A percentile compares a stretch with the other conserved stretches of the same genome.
Conservation (phyloP, 2,888 invertebrate species). For the Nephrotoma flavescens region DNA sequence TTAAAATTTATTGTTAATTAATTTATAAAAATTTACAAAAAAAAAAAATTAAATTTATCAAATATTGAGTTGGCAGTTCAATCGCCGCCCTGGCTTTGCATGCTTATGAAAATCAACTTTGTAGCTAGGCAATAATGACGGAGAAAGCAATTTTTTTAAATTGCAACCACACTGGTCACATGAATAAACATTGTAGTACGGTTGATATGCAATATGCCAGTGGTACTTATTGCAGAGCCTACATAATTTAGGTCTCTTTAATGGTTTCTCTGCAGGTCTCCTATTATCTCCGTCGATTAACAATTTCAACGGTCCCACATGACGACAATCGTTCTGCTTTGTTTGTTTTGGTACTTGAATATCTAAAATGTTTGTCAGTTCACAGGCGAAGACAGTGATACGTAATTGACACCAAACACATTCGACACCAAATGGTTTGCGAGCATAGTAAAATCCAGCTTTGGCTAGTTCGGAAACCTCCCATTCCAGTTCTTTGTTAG, state of each 20-base stretch:
- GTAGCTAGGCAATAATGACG: neutral
- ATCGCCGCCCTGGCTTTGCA: neutral
- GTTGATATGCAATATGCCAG: neutral
- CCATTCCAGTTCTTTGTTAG: neutral
- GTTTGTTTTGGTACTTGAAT: neutral
- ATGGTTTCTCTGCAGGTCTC: neutral
- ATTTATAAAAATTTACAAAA: no score
- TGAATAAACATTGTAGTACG: neutral
- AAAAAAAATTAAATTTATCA: no score
- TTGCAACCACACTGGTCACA: neutral
- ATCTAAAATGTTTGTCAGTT: neutral
- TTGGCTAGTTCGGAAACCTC: neutral
- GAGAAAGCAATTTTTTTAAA: neutral
- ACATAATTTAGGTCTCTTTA: no score
- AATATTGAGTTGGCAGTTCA: neutral
- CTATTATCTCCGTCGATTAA: neutral
- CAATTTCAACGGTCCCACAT: neutral
- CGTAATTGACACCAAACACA: neutral
- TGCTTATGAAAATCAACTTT: neutral
- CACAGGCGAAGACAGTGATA: neutral
- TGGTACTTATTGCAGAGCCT: no score
- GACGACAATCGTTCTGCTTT: neutral
- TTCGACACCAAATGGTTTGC: neutral
- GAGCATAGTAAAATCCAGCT: neutral
- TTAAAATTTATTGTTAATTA: no score